Evolutionary conservation across 2,797 vertebrate species (phyloP).

Genomic region (Mormyrus hasselquistii): DNA sequence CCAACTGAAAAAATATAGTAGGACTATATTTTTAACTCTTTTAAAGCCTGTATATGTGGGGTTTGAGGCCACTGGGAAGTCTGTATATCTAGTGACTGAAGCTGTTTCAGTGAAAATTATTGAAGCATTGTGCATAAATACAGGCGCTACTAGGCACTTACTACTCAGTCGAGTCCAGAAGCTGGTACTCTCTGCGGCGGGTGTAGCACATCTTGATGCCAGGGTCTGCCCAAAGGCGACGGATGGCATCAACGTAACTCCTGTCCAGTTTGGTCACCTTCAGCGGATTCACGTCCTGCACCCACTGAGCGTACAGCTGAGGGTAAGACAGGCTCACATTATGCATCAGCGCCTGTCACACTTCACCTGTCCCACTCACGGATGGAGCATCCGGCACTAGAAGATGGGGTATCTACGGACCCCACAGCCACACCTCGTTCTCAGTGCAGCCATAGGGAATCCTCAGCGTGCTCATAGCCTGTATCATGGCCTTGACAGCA

Average conservation of each 20-base stretch:
- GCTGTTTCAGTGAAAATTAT: not conserved
- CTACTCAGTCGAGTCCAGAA: slow-evolving; percentile 74
- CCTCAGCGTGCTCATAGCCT: slow-evolving; percentile 58
- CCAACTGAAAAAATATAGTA: not conserved
- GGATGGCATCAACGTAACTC: slow-evolving; percentile 52
- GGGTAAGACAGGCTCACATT: not conserved
- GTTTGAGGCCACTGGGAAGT: not conserved
- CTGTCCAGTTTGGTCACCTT: slow-evolving; percentile 55
- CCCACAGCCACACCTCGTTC: slow-evolving; percentile 56
- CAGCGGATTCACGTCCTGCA: slow-evolving; percentile 53
- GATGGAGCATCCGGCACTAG: not conserved
- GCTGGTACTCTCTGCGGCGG: slow-evolving; percentile 68
- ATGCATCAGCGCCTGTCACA: too few species aligned
- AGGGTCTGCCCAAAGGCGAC: slow-evolving; percentile 60
- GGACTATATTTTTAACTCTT: not conserved
- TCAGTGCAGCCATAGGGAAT: slow-evolving; percentile 60
- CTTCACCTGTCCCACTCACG: not conserved
- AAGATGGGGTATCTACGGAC: not conserved
- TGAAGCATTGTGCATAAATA: not conserved
- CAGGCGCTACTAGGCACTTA: slow-evolving; percentile 45
- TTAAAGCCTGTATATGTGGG: not conserved
- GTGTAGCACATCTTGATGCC: slow-evolving; percentile 63
- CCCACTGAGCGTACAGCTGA: slow-evolving; percentile 52
- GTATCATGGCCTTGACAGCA: slow-evolving; percentile 59
- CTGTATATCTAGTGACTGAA: not conserved